These are phyloP conservation scores for Papilio aristodemus DNA, from an alignment of 1,140 invertebrate species.

Conservation along the genomic window DNA sequence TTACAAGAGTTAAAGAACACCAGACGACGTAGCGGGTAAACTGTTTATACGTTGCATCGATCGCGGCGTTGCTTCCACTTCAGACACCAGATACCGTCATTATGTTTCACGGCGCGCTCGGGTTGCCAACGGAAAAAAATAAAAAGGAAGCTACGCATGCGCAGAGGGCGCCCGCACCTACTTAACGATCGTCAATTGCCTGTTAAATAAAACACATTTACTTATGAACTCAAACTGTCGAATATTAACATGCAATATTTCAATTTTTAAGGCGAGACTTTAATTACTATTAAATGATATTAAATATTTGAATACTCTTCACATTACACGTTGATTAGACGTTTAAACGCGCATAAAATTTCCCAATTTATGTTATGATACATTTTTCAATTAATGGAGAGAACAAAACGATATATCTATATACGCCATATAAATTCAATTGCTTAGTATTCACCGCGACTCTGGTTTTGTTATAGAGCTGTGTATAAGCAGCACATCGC, in stretches of 20 bases:
- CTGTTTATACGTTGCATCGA: conserved; percentile 20
- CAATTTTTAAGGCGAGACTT: too few relatives aligned
- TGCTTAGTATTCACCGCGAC: conserved; percentile 39
- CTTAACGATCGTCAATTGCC: conserved; percentile 2
- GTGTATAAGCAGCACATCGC: conserved; percentile 42
- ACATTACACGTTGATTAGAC: too few relatives aligned
- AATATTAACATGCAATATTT: neutral
- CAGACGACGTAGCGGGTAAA: conserved; percentile 19
- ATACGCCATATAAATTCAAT: neutral
- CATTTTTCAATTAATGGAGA: neutral
- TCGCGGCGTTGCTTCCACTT: neutral
- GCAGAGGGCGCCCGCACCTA: neutral
- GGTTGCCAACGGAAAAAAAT: neutral
- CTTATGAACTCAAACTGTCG: neutral
- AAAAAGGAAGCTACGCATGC: conserved; percentile 16
- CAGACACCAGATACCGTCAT: conserved; percentile 11
- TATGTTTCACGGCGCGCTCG: conserved; percentile 3
- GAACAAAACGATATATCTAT: neutral
- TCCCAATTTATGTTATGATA: too few relatives aligned
- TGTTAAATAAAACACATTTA: neutral
- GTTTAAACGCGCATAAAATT: too few relatives aligned
- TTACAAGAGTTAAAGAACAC: conserved; percentile 17
- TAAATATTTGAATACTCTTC: too few relatives aligned
- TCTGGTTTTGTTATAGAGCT: conserved; percentile 39
- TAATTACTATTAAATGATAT: too few relatives aligned